Conservation (phyloP, 2,797 vertebrate genomes). For the Takifugu rubripes region DNA sequence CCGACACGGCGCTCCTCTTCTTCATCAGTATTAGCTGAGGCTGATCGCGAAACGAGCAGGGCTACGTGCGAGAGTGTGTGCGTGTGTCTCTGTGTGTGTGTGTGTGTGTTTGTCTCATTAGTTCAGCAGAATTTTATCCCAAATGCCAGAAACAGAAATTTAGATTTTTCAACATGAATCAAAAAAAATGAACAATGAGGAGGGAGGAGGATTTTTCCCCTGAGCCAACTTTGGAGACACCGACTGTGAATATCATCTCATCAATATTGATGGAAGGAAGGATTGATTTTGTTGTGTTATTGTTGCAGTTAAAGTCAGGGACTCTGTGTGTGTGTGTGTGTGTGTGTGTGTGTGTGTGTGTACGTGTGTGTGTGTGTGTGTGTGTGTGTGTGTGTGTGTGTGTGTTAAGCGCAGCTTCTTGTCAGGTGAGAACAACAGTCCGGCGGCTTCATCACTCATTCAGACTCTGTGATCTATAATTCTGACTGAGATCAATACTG, state of each 20-base stretch:
- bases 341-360: background rate
- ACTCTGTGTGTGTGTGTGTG: constrained; percentile 21
- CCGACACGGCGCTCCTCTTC: no score
- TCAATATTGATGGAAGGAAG: constrained; percentile 2
- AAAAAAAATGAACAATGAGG: constrained; percentile 1
- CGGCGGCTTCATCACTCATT: constrained; percentile 71
- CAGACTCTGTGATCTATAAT: constrained; percentile 67
- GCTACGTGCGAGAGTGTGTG: constrained; percentile 14
- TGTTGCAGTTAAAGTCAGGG: constrained; percentile 26
- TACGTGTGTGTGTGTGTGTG: constrained; percentile 1
- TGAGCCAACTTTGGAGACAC: background rate
- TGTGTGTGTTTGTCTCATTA: constrained; percentile 14
- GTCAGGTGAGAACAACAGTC: constrained; percentile 57
- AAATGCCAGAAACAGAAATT: constrained; percentile 30
- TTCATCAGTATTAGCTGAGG: constrained; percentile 47
- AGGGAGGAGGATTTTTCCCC: constrained; percentile 1
- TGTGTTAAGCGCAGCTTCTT: constrained; percentile 23
- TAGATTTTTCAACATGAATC: constrained; percentile 23
- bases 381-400: constrained; percentile 14
- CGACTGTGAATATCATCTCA: background rate
- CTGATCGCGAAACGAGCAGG: constrained; percentile 33
- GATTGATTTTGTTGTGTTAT: constrained; percentile 7
- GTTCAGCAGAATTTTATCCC: constrained; percentile 39
- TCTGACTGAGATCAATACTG: constrained; percentile 66
- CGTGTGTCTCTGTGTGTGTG: no score